Conservation (phyloP, 2,797 vertebrate genomes). For the Tachyglossus aculeatus region DNA sequence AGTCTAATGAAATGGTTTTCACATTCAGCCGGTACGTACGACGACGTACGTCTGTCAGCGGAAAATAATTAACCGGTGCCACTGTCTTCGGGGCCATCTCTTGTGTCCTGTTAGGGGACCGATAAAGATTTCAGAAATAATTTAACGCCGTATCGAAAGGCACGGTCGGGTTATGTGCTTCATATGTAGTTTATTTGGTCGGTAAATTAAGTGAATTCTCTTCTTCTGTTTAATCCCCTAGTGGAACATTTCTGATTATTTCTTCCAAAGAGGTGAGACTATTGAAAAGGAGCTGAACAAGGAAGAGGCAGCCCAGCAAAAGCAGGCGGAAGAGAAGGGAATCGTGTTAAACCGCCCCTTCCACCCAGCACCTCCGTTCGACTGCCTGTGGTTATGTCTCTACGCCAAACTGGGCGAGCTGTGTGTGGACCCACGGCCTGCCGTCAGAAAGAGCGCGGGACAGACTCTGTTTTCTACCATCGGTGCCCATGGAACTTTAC, state of each 20-base stretch:
- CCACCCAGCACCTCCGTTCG: slow-evolving; percentile 95
- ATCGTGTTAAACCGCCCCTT: slow-evolving; percentile 90
- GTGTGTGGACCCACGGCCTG: slow-evolving; percentile 94
- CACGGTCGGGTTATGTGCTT: not conserved
- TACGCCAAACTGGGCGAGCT: slow-evolving; percentile 95
- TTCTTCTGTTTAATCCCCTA: slow-evolving; percentile 68
- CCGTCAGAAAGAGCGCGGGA: slow-evolving; percentile 95
- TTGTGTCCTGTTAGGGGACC: not conserved
- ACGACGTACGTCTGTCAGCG: not conserved
- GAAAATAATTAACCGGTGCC: not conserved
- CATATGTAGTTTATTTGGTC: not conserved
- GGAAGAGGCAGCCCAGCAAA: slow-evolving; percentile 88
- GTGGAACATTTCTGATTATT: slow-evolving; percentile 99
- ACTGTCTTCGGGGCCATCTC: not conserved
- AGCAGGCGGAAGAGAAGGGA: slow-evolving; percentile 92
- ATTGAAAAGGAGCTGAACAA: slow-evolving; percentile 92
- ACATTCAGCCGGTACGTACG: no score
- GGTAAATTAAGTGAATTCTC: slow-evolving; percentile 8
- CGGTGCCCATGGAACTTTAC: slow-evolving; percentile 92
- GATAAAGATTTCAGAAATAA: slow-evolving; percentile 24
- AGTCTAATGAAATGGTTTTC: not conserved
- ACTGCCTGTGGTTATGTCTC: slow-evolving; percentile 96
- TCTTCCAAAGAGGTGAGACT: slow-evolving; percentile 95
- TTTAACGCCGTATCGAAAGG: not conserved
- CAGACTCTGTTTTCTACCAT: slow-evolving; percentile 97